Percentiles rank a stretch among this genome's conserved stretches.
phyloP scores from a whole-genome alignment of 2,797 vertebrate genomes.

The Poeciliopsis paucimaculata region DNA sequence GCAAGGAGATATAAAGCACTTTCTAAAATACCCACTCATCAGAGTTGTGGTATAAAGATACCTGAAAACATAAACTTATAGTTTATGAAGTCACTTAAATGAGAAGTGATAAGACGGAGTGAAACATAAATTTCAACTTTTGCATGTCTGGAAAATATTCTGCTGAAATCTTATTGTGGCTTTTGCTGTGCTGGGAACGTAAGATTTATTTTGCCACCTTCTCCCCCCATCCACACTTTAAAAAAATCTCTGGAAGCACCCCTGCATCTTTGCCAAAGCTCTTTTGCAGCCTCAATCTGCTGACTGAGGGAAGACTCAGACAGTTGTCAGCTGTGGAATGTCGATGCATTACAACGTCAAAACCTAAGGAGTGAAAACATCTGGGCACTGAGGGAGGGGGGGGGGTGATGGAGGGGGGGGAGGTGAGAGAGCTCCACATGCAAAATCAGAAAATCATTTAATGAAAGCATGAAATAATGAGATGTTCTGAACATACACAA shows the following conservation, averaged over 20 bases:
- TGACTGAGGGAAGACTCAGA: conserved; percentile 27
- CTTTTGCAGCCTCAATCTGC: not conserved
- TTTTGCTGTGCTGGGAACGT: not conserved
- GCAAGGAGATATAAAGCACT: not conserved
- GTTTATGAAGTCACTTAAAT: not conserved
- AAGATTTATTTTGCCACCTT: not conserved
- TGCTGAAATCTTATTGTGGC: not conserved
- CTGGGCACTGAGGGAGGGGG: not conserved
- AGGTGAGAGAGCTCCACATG: not conserved
- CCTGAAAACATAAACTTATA: not conserved
- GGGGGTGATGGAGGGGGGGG: too few relatives aligned
- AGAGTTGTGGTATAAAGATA: not conserved
- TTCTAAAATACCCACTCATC: not conserved
- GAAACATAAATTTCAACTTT: not conserved
- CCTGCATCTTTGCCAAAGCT: not conserved
- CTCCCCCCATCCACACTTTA: not conserved
- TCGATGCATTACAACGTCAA: conserved; percentile 12
- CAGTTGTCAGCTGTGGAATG: conserved; percentile 7
- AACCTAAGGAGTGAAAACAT: not conserved
- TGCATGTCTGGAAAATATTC: not conserved
- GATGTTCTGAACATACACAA: conserved; percentile 14
- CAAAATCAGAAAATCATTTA: not conserved
- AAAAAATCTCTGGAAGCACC: not conserved
- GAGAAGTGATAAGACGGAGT: not conserved
- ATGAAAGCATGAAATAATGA: not conserved